Conservation (phyloP, 2,797 vertebrate genomes). For the Ispidina lecontei region DNA sequence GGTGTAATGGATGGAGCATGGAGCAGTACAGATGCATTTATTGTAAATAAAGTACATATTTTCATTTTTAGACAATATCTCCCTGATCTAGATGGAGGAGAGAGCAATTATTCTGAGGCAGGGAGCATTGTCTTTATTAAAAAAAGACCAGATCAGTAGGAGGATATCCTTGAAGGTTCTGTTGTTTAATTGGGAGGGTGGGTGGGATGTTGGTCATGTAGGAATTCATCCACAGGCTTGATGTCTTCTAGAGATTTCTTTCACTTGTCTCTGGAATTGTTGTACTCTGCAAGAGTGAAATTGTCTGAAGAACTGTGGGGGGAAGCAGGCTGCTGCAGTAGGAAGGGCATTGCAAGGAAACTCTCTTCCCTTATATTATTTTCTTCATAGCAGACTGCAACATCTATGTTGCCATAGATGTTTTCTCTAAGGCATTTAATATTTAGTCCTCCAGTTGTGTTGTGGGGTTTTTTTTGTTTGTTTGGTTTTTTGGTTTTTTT, state of each 20-base stretch:
- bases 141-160: neutral
- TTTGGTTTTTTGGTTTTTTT: too few relatives aligned
- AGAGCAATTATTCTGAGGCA: neutral
- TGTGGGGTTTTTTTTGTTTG: neutral
- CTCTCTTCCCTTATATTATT: neutral
- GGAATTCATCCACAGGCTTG: neutral
- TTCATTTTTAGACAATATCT: neutral
- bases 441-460: neutral
- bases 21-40: neutral
- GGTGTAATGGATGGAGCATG: neutral
- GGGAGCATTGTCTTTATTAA: neutral
- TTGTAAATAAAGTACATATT: constrained; percentile 15
- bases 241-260: neutral
- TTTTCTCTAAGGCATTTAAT: neutral
- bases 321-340: neutral
- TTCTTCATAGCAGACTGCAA: neutral
- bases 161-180: neutral
- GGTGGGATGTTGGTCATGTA: neutral
- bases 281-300: neutral
- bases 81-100: neutral
- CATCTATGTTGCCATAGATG: neutral
- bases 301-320: neutral
- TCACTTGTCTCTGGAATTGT: neutral
- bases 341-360: neutral
- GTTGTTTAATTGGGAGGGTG: neutral